Evolutionary conservation across 2,888 invertebrate species (phyloP), one percentile per base, ranked within the genome.

Genomic region (Chalcosyrphus nemorum): DNA sequence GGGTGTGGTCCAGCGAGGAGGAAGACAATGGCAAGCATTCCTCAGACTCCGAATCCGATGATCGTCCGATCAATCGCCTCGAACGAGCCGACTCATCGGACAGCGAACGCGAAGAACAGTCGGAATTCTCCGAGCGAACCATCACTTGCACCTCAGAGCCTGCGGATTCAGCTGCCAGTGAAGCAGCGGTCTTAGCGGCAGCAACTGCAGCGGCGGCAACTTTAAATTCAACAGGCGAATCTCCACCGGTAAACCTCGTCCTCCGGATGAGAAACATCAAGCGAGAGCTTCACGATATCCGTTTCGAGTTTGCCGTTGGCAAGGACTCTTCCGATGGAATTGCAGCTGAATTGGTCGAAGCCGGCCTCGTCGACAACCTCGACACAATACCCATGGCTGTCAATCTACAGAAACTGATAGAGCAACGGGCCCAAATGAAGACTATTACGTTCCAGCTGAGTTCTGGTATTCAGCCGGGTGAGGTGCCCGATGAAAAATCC

Each of bases 1-100:
- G 99, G 99, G 98, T 98, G 81, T 99, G 99, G 98, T 98, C 98
- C 78, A 97, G 97, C 88, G 97, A 97, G 89, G 98, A 98, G 89
- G 97, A 98, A 87, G 96, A 95, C 88, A 95, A 94, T 72, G 93
- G 92, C 57, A 92, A 92, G 81, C 93, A 92, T 66, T 92, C 92
- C 27, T 92, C 92, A 6, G 93, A 93, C 86, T 91, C 91, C 1
- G 93, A 93, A 86, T 93, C 93, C 3, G 93, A 93, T 66, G 91
- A 92, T 89, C 92, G 94, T 2, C 94, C 94, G 54, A 93, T 94
- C 92, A 94, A 94, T 92, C 92, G 93, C 75, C 91, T 94, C 81
- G 93, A 92, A 86, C 92, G 93, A 50, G 94, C 93, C 50, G 94
- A 93, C 87, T 93, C 93, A 41, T 93, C 93, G 45, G 94, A 94